Base-by-base conservation (phyloP, 2,113 vertebrate species). In the Mobula hypostoma region DNA sequence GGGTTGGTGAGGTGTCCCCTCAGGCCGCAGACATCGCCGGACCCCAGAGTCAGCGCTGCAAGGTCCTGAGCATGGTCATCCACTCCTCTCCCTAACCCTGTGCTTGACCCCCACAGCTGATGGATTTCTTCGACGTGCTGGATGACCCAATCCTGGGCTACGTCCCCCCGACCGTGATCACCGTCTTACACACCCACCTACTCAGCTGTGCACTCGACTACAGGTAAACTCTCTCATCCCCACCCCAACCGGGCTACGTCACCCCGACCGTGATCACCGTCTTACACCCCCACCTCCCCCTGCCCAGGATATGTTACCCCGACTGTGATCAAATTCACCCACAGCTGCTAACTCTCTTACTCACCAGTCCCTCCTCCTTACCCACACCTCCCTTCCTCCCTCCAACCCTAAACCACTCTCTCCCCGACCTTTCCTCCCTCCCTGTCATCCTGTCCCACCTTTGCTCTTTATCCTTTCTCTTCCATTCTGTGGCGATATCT, bases 111-210 rank as follows among this genome's bases (percentile, higher is more conserved):
- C 94, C 78, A 9, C 95, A 99, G 98, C 95, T 99, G 94, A 95
- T 98, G 77, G 98, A 98, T 94, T 98, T 98, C 95, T 95, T 98
- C 93, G 98, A 98, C 32, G 98, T 99, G 94, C 96, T 97, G 29
- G 98, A 99, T 9, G 98, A 98, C 94, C 97, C 98, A 0, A 98
- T 99, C 85, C 96, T 99, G 95, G 98, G 98, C 94, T 99, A 98
- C 95, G 97, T 97, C 36, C 96, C 98, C 12, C 98, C 98, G 2
- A 97, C 97, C 0, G 97, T 98, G 95, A 98, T 99, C 94, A 99
- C 98, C 0, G 95, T 99, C 88, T 97, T 98, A 5, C 98, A 99
- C 95, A 98, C 97, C 12, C 98, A 98, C 95, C 97, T 99, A 2
- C 97, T 97, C 90, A 97, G 97, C 95, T 99, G 98, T 27, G 98